These are phyloP conservation scores for Bombus cullumanus DNA, from an alignment of 1,140 invertebrate species.

Conservation along the genomic window DNA sequence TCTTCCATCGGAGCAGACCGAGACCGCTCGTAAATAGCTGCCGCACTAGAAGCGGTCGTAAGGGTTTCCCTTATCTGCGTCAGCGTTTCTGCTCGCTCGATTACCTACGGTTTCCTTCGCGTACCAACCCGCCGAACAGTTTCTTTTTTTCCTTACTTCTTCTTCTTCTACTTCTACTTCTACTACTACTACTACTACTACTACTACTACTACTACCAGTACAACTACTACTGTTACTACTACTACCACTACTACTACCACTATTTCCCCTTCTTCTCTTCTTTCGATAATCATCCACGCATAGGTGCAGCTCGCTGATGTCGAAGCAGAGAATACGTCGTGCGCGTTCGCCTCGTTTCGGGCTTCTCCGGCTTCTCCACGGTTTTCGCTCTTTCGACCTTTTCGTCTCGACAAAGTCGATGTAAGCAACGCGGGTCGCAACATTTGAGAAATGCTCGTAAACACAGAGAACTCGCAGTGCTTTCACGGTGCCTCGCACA, in stretches of 20 bases:
- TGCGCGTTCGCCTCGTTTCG: conserved; percentile 55
- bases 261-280: neutral
- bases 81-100: conserved; percentile 67
- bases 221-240: too few relatives aligned
- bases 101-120: conserved; percentile 65
- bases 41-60: conserved; percentile 55
- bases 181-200: too few relatives aligned
- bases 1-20: conserved; percentile 50
- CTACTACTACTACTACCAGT: too few relatives aligned
- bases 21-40: conserved; percentile 65
- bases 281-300: conserved; percentile 37
- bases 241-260: too few relatives aligned
- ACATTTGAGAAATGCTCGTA: conserved; percentile 54
- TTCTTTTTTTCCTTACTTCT: conserved; percentile 1
- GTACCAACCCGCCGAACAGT: conserved; percentile 15
- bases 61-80: conserved; percentile 69
- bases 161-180: neutral
- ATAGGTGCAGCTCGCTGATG: neutral
- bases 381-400: conserved; percentile 70
- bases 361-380: conserved; percentile 38
- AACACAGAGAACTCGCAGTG: conserved; percentile 41
- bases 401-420: conserved; percentile 49
- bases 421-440: conserved; percentile 46
- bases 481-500: neutral
- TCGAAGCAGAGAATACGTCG: neutral